Evolutionary conservation across 2,888 invertebrate species (phyloP).

Genomic region (Drosophila prostipennis): DNA sequence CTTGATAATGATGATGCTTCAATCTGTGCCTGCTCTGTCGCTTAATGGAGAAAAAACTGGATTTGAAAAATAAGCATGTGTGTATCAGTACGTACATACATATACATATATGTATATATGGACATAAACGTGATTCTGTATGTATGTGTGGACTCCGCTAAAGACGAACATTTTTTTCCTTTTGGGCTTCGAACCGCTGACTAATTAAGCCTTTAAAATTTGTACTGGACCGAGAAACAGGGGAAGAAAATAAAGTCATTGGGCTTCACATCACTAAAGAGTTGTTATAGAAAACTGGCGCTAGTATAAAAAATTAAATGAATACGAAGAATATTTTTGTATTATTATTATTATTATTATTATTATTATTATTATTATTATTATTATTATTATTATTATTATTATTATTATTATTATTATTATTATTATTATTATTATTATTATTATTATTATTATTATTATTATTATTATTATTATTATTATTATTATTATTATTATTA

Average conservation of each 20-base stretch:
- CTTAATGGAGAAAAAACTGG: constrained; percentile 50
- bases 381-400: too few relatives aligned
- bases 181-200: constrained; percentile 55
- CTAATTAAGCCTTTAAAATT: constrained; percentile 73
- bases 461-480: too few relatives aligned
- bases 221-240: constrained; percentile 17
- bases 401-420: too few relatives aligned
- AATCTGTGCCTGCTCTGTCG: constrained; percentile 39
- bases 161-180: constrained; percentile 44
- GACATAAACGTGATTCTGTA: background rate
- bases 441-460: too few relatives aligned
- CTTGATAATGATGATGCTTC: constrained; percentile 48
- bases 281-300: constrained; percentile 9
- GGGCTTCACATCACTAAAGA: constrained; percentile 33
- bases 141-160: constrained; percentile 17
- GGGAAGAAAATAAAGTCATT: constrained; percentile 71
- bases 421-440: too few relatives aligned
- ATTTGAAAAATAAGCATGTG: constrained; percentile 33
- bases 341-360: too few relatives aligned
- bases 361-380: too few relatives aligned
- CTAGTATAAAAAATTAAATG: background rate
- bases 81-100: constrained; percentile 1
- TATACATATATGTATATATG: background rate
- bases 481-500: too few relatives aligned
- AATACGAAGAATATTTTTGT: background rate